These are phyloP conservation scores for Aviceda subcristata DNA, from an alignment of 2,113 vertebrate species.

Conservation along the genomic window DNA sequence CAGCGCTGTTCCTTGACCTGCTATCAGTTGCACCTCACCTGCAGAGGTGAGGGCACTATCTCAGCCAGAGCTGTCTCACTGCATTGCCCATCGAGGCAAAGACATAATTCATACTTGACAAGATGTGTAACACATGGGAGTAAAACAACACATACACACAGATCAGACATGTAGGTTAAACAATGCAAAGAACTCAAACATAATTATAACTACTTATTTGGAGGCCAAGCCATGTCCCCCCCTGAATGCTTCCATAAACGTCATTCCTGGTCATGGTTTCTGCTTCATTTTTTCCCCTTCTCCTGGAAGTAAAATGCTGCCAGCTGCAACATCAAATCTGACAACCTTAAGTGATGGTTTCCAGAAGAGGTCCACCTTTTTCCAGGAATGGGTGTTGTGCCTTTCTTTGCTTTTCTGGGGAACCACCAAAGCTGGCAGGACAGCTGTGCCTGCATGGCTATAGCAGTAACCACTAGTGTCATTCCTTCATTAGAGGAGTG, in stretches of 20 bases:
- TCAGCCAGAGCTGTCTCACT: background rate
- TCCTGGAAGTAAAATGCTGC: background rate
- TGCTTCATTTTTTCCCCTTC: background rate
- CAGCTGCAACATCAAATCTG: background rate
- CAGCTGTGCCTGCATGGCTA: background rate
- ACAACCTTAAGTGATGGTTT: background rate
- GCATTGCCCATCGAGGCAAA: background rate
- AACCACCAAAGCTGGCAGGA: fast-evolving
- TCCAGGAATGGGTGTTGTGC: background rate
- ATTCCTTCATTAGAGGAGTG: background rate
- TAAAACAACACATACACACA: background rate
- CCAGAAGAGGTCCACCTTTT: background rate
- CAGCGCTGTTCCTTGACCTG: fast-evolving
- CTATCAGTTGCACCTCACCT: background rate
- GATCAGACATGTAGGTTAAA: background rate
- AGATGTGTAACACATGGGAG: background rate
- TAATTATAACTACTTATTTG: background rate
- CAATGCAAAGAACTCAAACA: background rate
- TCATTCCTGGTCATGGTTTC: background rate
- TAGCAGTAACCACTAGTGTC: background rate
- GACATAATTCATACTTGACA: background rate
- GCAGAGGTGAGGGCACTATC: background rate
- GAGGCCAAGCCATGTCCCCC: background rate
- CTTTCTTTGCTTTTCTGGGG: background rate
- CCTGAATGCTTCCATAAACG: background rate